Evolutionary conservation across 2,888 invertebrate species (phyloP), one percentile per base, ranked within the genome.

Genomic region (Octonoba sinensis): DNA sequence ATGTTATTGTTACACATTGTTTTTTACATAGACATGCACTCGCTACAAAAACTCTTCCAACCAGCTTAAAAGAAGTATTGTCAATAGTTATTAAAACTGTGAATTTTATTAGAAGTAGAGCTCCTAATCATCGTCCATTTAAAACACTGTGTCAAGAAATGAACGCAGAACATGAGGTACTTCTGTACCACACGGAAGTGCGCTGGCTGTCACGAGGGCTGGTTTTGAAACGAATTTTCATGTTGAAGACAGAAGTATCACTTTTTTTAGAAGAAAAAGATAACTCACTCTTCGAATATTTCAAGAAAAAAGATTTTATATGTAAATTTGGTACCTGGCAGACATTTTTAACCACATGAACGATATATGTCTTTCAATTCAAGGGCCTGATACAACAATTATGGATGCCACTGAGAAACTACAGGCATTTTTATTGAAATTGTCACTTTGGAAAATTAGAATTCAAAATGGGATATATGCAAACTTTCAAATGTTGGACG

Each of bases 31-130:
- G 60, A 71, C 71, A 59, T 71, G 59, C 59, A 60, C 71, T 62
- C 49, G 71, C 59, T 59, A 47, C 49, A 60, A 71, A 71, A 71
- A 71, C 71, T 60, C 71, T 71, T 71, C 71, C 71, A 71, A 71
- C 71, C 71, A 71, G 71, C 60, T 71, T 71, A 71, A 71, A 71
- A 71, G 71, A 71, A 71, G 71, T 71, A 71, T 71, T 71, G 60
- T 71, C 71, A 71, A 59, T 71, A 71, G 60, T 74, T 74, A 65
- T 74, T 74, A 74, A 74, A 74, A 74, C 73, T 65, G 65, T 74
- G 73, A 59, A 74, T 74, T 74, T 65, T 74, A 65, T 74, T 74
- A 74, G 74, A 66, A 74, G 74, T 74, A 65, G 74, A 74, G 56
- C 65, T 74, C 65, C 66, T 74, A 74, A 74, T 74, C 74, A 74